Evolutionary conservation across 2,113 vertebrate genomes (phyloP), one percentile per base, ranked within the genome.

Genomic region (Tor tambroides): DNA sequence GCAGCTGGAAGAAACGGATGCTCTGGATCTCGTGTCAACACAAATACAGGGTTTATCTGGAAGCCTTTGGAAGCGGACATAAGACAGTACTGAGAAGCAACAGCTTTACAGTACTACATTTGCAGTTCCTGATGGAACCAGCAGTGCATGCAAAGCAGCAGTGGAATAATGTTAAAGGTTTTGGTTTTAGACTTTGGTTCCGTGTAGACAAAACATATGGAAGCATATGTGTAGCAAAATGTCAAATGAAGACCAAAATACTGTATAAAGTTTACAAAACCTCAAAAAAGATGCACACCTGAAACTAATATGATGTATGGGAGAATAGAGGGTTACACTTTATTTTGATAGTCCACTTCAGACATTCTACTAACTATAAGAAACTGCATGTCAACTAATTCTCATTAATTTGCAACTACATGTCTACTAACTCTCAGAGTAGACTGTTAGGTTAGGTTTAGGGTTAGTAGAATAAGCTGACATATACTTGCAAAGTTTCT

Each of bases 1-100:
- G 54, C 54, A 59, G 54, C 54, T 59, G 54, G 54, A 21, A 59
- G 19, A 92, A 91, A 91, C 89, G 90, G 91, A 93, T 93, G 92
- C 92, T 72, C 46, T 82, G 87, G 92, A 91, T 94, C 92, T 93
- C 81, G 84, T 94, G 92, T 94, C 93, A 92, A 92, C 91, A 94
- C 86, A 35, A 28, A 86, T 85, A 59, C 54, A 59, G 54, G 54
- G 54, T 59, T 59, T 59, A 90, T 91, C 35, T 72, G 69, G 10
- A 72, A 23, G 69, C 19, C 35, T 38, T 4, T 72, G 69, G 32
- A 72, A 72, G 69, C 2, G 69, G 32, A 38, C 32, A 72, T 11
- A 35, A 72, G 14, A 69, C 65, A 32, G 19, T 32, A 32, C 65
- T 32, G 69, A 72, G 63, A 14, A 19, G 19, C 32, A 38, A 65